phyloP scores from a whole-genome alignment of 2,888 invertebrate genomes.

The Oegoconia quadripuncta region DNA sequence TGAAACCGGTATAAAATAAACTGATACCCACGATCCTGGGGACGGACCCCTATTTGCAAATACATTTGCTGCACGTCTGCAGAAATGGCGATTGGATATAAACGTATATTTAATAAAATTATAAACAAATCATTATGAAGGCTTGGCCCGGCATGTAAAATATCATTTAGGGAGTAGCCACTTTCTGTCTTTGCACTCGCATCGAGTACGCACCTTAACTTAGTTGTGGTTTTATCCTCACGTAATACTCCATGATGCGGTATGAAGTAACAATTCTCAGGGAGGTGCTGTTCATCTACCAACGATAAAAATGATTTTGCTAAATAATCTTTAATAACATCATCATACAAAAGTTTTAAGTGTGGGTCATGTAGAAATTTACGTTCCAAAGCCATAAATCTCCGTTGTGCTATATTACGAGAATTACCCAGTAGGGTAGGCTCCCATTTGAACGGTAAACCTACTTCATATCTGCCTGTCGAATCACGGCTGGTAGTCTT shows the following conservation, averaged over 20 bases:
- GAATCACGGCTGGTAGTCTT: too few species aligned
- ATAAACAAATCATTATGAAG: slow-evolving; percentile 3
- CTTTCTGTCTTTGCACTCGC: slow-evolving; percentile 2
- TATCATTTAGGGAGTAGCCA: slow-evolving; percentile 1
- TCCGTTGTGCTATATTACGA: too few species aligned
- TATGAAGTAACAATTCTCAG: too few species aligned
- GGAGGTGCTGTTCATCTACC: too few species aligned
- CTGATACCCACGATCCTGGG: slow-evolving; percentile 12
- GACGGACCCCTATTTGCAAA: background rate
- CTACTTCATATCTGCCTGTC: too few species aligned
- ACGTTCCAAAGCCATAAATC: too few species aligned
- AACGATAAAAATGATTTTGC: too few species aligned
- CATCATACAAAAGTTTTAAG: too few species aligned
- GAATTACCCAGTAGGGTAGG: too few species aligned
- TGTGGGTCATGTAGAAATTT: too few species aligned
- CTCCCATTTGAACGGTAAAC: too few species aligned
- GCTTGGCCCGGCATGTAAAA: slow-evolving; percentile 2
- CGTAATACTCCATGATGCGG: slow-evolving; percentile 6
- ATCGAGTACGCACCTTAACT: slow-evolving; percentile 7
- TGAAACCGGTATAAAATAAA: slow-evolving; percentile 15
- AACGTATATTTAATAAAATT: slow-evolving; percentile 3
- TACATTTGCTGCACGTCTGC: slow-evolving; percentile 6
- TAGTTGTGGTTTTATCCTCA: slow-evolving; percentile 1
- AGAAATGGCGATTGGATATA: background rate
- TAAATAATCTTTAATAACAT: too few species aligned